These are phyloP conservation scores for Hipparchia sbordonii DNA, from an alignment of 2,888 invertebrate species.

Conservation along the genomic window DNA sequence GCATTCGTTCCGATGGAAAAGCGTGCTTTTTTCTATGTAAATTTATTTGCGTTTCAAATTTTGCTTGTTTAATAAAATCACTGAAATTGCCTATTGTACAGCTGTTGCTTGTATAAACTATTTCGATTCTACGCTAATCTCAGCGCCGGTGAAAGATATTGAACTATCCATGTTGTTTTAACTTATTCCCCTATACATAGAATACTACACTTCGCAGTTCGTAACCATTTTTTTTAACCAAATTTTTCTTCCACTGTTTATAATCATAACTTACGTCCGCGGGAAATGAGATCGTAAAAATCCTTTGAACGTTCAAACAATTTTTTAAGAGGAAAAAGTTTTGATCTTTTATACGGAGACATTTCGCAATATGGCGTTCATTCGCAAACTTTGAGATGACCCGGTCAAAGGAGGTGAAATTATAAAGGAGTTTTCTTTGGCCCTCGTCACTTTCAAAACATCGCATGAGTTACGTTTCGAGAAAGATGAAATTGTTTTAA, in stretches of 20 bases:
- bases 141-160: background rate
- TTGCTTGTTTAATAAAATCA: slow-evolving; percentile 18
- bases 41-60: slow-evolving; percentile 20
- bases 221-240: background rate
- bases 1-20: slow-evolving; percentile 12
- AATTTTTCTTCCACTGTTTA: background rate
- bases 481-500: slow-evolving; percentile 38
- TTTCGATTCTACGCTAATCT: background rate
- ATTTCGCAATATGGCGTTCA: slow-evolving; percentile 63
- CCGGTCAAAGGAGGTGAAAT: slow-evolving; percentile 65
- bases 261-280: slow-evolving; percentile 5
- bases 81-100: slow-evolving; percentile 3
- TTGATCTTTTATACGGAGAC: slow-evolving; percentile 62
- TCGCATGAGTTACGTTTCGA: slow-evolving; percentile 43
- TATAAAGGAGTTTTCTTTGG: slow-evolving; percentile 53
- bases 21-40: slow-evolving; percentile 12
- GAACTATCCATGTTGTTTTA: background rate
- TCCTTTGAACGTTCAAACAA: slow-evolving; percentile 35
- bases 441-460: slow-evolving; percentile 54
- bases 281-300: slow-evolving; percentile 21
- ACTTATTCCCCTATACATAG: background rate
- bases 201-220: too few species aligned
- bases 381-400: slow-evolving; percentile 61
- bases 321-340: slow-evolving; percentile 52
- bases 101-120: background rate